Percentiles rank a stretch among this genome's conserved stretches.
These are phyloP conservation scores for Monopis laevigella DNA, from an alignment of 2,888 invertebrate species.

Conservation along the genomic window DNA sequence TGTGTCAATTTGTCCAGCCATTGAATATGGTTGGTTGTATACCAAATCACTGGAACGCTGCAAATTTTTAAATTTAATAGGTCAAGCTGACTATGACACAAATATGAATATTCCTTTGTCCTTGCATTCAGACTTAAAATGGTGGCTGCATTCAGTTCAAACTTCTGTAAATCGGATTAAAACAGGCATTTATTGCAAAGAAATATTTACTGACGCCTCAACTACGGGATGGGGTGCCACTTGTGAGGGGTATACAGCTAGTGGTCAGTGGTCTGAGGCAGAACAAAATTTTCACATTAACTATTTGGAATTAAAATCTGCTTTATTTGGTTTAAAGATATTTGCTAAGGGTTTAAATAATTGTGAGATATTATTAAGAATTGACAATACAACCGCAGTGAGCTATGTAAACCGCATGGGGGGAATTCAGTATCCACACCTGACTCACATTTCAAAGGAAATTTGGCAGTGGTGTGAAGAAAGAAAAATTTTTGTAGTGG, in stretches of 20 bases:
- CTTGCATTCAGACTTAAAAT: not conserved
- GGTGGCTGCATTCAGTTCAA: constrained; percentile 1
- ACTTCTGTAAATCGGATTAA: not conserved
- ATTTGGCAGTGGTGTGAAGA: constrained; percentile 22
- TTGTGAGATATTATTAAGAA: constrained; percentile 15
- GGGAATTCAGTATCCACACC: constrained; percentile 17
- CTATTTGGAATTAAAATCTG: constrained; percentile 15
- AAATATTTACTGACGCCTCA: constrained; percentile 18
- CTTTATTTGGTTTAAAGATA: constrained; percentile 15
- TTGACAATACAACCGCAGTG: constrained; percentile 20
- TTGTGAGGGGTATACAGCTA: constrained; percentile 14
- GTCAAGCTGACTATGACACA: constrained; percentile 1
- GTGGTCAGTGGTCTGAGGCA: constrained; percentile 15
- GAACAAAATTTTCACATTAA: constrained; percentile 18
- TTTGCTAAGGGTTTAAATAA: constrained; percentile 13
- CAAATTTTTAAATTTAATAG: constrained; percentile 12
- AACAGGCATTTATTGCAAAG: constrained; percentile 8
- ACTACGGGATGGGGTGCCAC: constrained; percentile 18
- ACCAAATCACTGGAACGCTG: constrained; percentile 15
- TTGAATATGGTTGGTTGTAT: constrained; percentile 15
- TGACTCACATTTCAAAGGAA: constrained; percentile 16
- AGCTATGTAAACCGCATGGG: constrained; percentile 18
- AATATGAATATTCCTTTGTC: not conserved
- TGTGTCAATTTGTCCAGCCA: constrained; percentile 12
- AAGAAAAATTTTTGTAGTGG: constrained; percentile 18